A percentile compares a stretch with the other conserved stretches of the same genome.
These are phyloP conservation scores for Cetonia aurata DNA, from an alignment of 2,888 invertebrate genomes.

Conservation along the genomic window DNA sequence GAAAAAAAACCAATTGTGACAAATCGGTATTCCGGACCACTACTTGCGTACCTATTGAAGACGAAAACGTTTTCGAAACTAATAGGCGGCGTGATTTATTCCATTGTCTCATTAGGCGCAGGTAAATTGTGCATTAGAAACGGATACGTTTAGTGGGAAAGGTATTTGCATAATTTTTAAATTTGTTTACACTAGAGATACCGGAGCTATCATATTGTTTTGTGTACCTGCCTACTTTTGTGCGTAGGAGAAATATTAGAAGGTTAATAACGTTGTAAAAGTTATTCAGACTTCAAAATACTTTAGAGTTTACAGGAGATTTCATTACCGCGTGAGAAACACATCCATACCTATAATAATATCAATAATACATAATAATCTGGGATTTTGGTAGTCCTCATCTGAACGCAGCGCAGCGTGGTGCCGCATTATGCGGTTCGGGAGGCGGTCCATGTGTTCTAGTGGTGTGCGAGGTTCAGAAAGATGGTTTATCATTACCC, in stretches of 20 bases:
- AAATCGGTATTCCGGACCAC: slow-evolving; percentile 21
- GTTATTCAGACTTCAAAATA: no score
- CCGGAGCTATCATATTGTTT: no score
- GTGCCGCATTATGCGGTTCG: slow-evolving; percentile 8
- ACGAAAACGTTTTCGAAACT: slow-evolving; percentile 30
- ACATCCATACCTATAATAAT: no score
- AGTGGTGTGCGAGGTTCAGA: slow-evolving; percentile 34
- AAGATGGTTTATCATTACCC: slow-evolving; percentile 43
- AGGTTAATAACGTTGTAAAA: no score
- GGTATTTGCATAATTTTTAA: slow-evolving; percentile 32
- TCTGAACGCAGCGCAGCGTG: no score
- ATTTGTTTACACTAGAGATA: slow-evolving; percentile 22
- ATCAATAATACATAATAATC: no score
- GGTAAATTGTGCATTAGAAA: slow-evolving; percentile 30
- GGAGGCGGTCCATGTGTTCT: slow-evolving; percentile 36
- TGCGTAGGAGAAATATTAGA: no score
- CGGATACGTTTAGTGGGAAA: slow-evolving; percentile 15
- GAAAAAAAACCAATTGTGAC: slow-evolving; percentile 32
- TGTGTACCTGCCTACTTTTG: no score
- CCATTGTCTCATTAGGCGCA: slow-evolving; percentile 34
- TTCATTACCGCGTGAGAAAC: no score
- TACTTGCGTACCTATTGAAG: slow-evolving; percentile 29
- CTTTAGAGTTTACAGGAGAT: no score
- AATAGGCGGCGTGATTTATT: slow-evolving; percentile 30
- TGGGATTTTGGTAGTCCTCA: no score